Evolutionary conservation across 2,888 invertebrate genomes (phyloP).

Genomic region (Eucera pruinosa): DNA sequence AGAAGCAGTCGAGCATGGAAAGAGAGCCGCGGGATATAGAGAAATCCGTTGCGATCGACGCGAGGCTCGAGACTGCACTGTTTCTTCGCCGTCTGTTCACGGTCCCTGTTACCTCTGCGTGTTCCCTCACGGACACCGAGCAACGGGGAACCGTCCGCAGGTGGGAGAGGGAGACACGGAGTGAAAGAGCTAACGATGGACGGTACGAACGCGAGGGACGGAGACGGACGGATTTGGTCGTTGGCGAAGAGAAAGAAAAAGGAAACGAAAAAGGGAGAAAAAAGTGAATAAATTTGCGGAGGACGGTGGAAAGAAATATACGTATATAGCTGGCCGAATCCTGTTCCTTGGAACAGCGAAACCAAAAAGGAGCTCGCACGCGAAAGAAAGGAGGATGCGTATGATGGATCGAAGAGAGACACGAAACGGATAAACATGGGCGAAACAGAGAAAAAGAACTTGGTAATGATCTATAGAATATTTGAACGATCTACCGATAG

Average conservation of each 20-base stretch:
- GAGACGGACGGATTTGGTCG: not conserved
- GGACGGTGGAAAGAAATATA: not conserved
- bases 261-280: not conserved
- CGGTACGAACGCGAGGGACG: conserved; percentile 7
- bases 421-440: conserved; percentile 4
- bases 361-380: too few species aligned
- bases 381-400: not conserved
- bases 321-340: too few species aligned
- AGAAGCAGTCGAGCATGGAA: conserved; percentile 47
- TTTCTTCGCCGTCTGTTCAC: conserved; percentile 19
- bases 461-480: conserved; percentile 26
- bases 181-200: conserved; percentile 1
- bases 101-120: conserved; percentile 30
- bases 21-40: conserved; percentile 37
- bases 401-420: not conserved
- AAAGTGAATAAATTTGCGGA: conserved; percentile 3
- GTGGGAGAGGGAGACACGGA: conserved; percentile 24
- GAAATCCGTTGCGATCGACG: conserved; percentile 76
- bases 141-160: conserved; percentile 33
- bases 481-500: conserved; percentile 40
- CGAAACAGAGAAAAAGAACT: conserved; percentile 15
- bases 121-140: conserved; percentile 35
- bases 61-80: conserved; percentile 80
- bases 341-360: not conserved
- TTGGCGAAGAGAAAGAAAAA: not conserved